Percentiles rank a stretch among this genome's conserved stretches.
These are phyloP conservation scores for Drosophila yooni DNA, from an alignment of 2,888 invertebrate genomes.

Conservation along the genomic window DNA sequence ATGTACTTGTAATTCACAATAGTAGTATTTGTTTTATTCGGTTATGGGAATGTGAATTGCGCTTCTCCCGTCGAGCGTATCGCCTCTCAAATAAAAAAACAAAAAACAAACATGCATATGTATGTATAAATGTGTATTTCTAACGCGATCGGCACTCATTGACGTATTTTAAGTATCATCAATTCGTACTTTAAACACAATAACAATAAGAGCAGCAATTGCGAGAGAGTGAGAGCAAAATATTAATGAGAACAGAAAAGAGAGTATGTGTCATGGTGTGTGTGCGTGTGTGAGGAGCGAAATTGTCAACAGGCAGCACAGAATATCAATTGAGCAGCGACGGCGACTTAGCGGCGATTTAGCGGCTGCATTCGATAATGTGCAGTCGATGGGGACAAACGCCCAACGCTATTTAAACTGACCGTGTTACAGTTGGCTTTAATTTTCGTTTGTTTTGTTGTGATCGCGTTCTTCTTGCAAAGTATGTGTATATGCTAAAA, in stretches of 20 bases:
- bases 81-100: slow-evolving; percentile 1
- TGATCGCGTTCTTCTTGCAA: slow-evolving; percentile 41
- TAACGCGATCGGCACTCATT: slow-evolving; percentile 54
- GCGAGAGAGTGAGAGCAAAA: slow-evolving; percentile 11
- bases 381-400: slow-evolving; percentile 60
- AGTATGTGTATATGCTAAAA: not conserved
- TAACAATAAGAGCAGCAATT: slow-evolving; percentile 27
- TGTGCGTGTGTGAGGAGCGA: slow-evolving; percentile 24
- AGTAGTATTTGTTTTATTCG: slow-evolving; percentile 20
- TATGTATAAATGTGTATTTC: slow-evolving; percentile 14
- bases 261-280: not conserved
- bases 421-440: slow-evolving; percentile 41
- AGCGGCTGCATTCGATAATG: slow-evolving; percentile 49
- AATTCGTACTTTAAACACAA: slow-evolving; percentile 33
- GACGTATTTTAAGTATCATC: not conserved
- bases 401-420: slow-evolving; percentile 30
- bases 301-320: slow-evolving; percentile 55
- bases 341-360: slow-evolving; percentile 23
- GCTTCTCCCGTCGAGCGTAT: slow-evolving; percentile 33
- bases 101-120: slow-evolving; percentile 1
- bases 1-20: slow-evolving; percentile 11
- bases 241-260: slow-evolving; percentile 8
- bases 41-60: slow-evolving; percentile 26
- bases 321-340: slow-evolving; percentile 1
- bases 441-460: slow-evolving; percentile 47